Evolutionary conservation across 2,113 vertebrate genomes (phyloP), one percentile per base, ranked within the genome.

Genomic region (Hucho hucho): DNA sequence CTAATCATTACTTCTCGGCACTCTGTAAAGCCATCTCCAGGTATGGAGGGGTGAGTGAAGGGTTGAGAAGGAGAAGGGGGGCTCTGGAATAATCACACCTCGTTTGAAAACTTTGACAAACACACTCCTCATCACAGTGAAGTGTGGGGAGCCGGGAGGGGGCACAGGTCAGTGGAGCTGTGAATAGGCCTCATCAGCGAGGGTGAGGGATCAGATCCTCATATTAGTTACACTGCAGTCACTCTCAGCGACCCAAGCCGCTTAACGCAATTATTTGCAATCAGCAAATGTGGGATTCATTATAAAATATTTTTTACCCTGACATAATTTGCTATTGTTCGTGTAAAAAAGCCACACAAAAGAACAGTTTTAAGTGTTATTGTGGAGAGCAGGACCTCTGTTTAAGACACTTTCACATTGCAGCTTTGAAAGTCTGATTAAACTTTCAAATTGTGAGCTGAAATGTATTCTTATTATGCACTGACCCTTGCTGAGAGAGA

Each of bases 111-210:
- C 93, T 95, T 94, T 92, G 87, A 89, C 87, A 91, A 89, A 94
- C 93, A 87, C 90, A 87, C 94, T 94, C 93, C 88, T 93, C 93
- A 95, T 96, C 92, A 94, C 73, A 90, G 86, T 93, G 93, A 79
- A 70, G 86, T 83, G 87, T 78, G 69, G 87, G 86, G 78, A 84
- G 90, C 75, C 53, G 80, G 90, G 89, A 93, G 93, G 86, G 94
- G 92, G 90, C 90, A 92, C 92, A 94, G 95, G 95, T 94, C 95
- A 94, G 92, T 84, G 70, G 89, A 90, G 91, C 94, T 92, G 85
- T 98, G 96, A 98, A 99, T 98, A 96, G 94, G 90, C 95, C 94
- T 98, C 97, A 99, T 98, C 97, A 99, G 94, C 11, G 80, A 90
- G 93, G 96, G 93, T 94, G 91, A 96, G 93, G 96, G 97, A 95